Evolutionary conservation across 2,113 vertebrate genomes (phyloP), one percentile per base, ranked within the genome.

Genomic region (Myiagra hebetior): DNA sequence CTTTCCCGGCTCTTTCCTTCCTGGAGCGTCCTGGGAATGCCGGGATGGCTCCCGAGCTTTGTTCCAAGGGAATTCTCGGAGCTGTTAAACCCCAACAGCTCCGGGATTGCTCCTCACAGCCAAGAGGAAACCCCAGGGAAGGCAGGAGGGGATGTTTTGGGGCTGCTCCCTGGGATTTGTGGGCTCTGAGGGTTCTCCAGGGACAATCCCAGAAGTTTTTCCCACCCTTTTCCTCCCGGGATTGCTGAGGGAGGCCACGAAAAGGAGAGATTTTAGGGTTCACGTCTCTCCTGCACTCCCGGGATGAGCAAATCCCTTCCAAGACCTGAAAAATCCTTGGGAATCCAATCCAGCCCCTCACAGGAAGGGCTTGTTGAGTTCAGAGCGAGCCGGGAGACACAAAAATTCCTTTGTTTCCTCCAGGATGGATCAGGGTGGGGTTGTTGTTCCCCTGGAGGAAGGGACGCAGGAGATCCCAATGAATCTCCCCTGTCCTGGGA

Each of bases 11-110:
- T 35, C 39, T 35, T 92, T 68, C 83, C 69, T 77, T 76, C 63
- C 88, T 59, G 70, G 82, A 85, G 55, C 15, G 49, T 31, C 75
- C 65, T 3, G 46, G 30, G 65, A 70, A 49, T 10, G 44, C 49
- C 75, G 57, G 80, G 8, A 9, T 59, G 63, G 80, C 64, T 55
- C 46, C 28, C 46, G 77, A 55, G 65, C 81, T 69, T 83, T 91
- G 81, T 83, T 60, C 19, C 14, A 49, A 83, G 91, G 17, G 65
- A 86, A 82, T 94, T 83, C 75, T 62, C 81, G 18, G 15, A 37
- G 85, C 77, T 65, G 62, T 92, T 89, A 89, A 95, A 55, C 41
- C 47, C 56, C 75, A 65, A 89, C 28, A 65, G 50, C 85, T 46
- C 19, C 1, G 33, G 85, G 77, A 70, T 79, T 79, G 85, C 67